Evolutionary conservation across 2,113 vertebrate genomes (phyloP).

Genomic region (Callipepla californica): DNA sequence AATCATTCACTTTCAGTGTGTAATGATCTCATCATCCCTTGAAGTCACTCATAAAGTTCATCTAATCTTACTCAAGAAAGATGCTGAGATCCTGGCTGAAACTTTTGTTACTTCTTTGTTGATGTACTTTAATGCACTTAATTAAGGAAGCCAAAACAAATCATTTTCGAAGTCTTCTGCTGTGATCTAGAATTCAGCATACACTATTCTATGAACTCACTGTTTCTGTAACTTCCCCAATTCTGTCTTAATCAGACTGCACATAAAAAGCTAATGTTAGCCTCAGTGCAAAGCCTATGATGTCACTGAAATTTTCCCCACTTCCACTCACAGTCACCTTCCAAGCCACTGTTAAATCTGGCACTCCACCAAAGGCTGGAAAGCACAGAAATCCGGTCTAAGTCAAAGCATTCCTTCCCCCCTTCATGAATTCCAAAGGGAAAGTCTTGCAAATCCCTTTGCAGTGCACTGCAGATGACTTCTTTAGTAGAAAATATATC

Average conservation of each 20-base stretch:
- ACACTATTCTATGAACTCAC: neutral
- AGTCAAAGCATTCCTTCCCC: neutral
- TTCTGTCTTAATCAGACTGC: neutral
- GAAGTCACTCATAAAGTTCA: conserved; percentile 50
- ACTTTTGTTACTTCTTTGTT: neutral
- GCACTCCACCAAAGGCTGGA: neutral
- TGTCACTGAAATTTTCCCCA: neutral
- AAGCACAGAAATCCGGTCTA: neutral
- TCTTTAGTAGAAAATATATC: conserved; percentile 16
- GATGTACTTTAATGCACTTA: neutral
- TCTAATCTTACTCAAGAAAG: neutral
- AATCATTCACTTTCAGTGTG: neutral
- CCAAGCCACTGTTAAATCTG: neutral
- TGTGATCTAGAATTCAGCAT: neutral
- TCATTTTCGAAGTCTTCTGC: neutral
- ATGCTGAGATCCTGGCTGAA: conserved; percentile 1
- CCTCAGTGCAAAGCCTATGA: neutral
- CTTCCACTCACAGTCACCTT: neutral
- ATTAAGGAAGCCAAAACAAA: neutral
- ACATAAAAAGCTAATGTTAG: neutral
- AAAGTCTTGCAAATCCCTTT: neutral
- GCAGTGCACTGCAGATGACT: neutral
- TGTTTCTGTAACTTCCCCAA: neutral
- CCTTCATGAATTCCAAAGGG: neutral
- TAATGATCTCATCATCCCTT: conserved; percentile 6